These are phyloP conservation scores for Cyclura pinguis DNA, from an alignment of 2,797 vertebrate species.

Conservation along the genomic window DNA sequence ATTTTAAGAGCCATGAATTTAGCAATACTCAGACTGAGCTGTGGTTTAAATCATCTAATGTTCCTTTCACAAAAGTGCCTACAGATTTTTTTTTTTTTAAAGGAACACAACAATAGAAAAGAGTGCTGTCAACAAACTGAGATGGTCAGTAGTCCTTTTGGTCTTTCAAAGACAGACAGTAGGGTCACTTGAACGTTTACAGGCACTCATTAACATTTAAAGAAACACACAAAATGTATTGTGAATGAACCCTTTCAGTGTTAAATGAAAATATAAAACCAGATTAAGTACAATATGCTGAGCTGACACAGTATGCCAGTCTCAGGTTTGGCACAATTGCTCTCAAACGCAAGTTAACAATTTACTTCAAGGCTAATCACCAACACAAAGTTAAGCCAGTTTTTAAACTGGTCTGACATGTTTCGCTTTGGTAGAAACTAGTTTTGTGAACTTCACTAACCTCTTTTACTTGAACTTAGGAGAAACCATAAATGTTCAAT, in stretches of 20 bases:
- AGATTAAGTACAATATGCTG: not conserved
- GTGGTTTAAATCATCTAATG: not conserved
- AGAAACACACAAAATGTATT: not conserved
- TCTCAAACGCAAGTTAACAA: not conserved
- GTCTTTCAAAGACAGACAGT: not conserved
- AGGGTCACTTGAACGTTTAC: conserved; percentile 42
- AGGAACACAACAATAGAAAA: not conserved
- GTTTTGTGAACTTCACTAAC: not conserved
- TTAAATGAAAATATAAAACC: not conserved
- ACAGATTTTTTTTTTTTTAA: conserved; percentile 26
- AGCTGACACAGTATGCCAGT: too few species aligned
- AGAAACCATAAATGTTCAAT: not conserved
- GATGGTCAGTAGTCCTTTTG: not conserved
- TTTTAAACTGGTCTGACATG: not conserved
- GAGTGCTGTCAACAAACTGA: not conserved
- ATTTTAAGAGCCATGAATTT: conserved; percentile 1
- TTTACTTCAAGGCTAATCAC: not conserved
- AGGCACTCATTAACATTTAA: not conserved
- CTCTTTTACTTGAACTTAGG: not conserved
- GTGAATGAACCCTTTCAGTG: not conserved
- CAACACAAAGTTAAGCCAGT: not conserved
- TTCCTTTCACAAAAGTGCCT: conserved; percentile 53
- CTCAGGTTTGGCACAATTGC: not conserved
- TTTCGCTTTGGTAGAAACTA: not conserved
- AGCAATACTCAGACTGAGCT: conserved; percentile 5